These are phyloP conservation scores for Lemur catta DNA, from an alignment of 2,797 vertebrate species.

Conservation along the genomic window DNA sequence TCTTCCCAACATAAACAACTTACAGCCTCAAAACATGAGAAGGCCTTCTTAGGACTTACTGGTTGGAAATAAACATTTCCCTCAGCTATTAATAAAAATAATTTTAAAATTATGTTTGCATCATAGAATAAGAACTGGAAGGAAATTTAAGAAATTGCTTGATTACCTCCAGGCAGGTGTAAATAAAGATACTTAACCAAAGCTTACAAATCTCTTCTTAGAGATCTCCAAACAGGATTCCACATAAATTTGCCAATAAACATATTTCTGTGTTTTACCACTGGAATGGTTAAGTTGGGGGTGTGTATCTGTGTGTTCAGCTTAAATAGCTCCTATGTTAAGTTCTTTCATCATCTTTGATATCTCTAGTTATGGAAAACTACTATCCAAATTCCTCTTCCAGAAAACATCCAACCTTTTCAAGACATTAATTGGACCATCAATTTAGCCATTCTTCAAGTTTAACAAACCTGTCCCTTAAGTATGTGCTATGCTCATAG, in stretches of 20 bases:
- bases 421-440: background rate
- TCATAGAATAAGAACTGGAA: background rate
- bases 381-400: background rate
- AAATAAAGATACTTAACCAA: background rate
- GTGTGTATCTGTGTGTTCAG: background rate
- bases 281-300: background rate
- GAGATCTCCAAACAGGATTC: background rate
- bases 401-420: background rate
- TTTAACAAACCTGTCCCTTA: background rate
- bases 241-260: background rate
- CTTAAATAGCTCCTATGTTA: background rate
- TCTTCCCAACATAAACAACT: background rate
- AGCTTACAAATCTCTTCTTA: slow-evolving; percentile 11
- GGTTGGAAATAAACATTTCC: slow-evolving; percentile 7
- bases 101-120: background rate
- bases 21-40: slow-evolving; percentile 9
- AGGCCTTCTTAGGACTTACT: background rate
- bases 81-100: slow-evolving; percentile 13
- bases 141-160: slow-evolving; percentile 17
- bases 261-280: background rate
- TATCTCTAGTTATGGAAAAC: background rate
- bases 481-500: background rate
- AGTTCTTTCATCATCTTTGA: background rate
- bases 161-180: background rate
- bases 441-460: background rate